Percentiles rank a stretch among this genome's conserved stretches.
phyloP scores from a whole-genome alignment of 2,888 invertebrate species.

The Thelaira solivaga region DNA sequence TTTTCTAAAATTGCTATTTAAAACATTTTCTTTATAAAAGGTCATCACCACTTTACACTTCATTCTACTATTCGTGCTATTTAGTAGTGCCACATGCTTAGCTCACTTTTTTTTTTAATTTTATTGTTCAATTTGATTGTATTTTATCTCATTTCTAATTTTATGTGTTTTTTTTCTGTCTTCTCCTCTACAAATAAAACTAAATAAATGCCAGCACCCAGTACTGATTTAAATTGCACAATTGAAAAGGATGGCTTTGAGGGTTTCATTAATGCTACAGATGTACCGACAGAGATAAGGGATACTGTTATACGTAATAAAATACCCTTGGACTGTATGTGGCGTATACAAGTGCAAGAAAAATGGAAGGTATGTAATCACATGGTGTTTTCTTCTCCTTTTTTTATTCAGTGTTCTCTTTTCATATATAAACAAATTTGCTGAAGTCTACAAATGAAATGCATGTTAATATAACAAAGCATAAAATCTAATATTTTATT shows the following conservation, averaged over 20 bases:
- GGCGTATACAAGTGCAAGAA: slow-evolving; percentile 82
- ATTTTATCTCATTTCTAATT: not conserved
- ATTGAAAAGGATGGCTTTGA: slow-evolving; percentile 79
- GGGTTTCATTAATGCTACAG: slow-evolving; percentile 79
- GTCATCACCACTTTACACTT: no score
- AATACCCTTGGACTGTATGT: slow-evolving; percentile 85
- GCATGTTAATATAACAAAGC: not conserved
- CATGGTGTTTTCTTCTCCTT: not conserved
- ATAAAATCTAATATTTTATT: no score
- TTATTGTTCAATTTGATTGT: not conserved
- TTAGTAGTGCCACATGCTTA: no score
- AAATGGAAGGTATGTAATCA: slow-evolving; percentile 81
- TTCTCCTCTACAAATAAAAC: not conserved
- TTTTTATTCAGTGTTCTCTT: not conserved
- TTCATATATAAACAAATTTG: not conserved
- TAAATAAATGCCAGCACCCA: slow-evolving; percentile 67
- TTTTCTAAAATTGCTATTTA: no score
- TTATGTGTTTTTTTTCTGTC: not conserved
- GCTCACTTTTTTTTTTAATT: not conserved
- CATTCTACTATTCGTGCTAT: no score
- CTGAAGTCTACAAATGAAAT: slow-evolving; percentile 11
- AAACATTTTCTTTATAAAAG: no score
- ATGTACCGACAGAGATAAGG: slow-evolving; percentile 79
- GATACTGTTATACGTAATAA: slow-evolving; percentile 79
- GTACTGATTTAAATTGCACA: slow-evolving; percentile 79